Evolutionary conservation across 1,140 invertebrate genomes (phyloP), one percentile per base, ranked within the genome.

Genomic region (Drosophila kurseongensis): DNA sequence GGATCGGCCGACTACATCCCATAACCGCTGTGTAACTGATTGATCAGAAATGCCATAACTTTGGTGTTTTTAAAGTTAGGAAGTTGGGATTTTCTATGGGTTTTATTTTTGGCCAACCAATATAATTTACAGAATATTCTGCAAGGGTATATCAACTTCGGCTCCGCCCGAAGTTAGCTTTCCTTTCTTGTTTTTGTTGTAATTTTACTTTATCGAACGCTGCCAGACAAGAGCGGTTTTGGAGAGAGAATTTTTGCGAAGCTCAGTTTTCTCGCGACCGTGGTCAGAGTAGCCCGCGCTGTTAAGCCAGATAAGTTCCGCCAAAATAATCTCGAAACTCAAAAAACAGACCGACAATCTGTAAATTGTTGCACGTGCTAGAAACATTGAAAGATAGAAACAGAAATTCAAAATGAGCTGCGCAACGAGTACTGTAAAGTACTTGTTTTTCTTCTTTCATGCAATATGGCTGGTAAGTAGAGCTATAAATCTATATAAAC

Each of bases 391-490:
- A 59, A 50, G 16, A n/a, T 1, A 47, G 10, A 52, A 50, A 52
- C 16, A 8, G 18, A 50, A 14, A 38, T 32, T 32, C 29, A 44
- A 81, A 60, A 93, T 93, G 94, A 95, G 95, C 86, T 95, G 95
- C 88, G 95, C 95, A 91, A 96, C 95, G 93, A 94, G 95, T 91
- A 95, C 95, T 92, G 94, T 97, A 71, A 97, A 97, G 94, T 97
- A 96, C 93, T 93, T 97, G 73, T 94, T 97, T 50, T 97, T 97
- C 91, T 93, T 96, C 75, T 97, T 97, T 94, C 97, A 97, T 92
- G 93, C 97, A 80, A 92, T 97, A 72, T 97, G 97, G 93, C 96
- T 96, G 93, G 96, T 97, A 93, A 96, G 95, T 95, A 58, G 65
- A 62, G 44, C 42, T 42, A 41, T 7, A 2, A 72, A 75, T 72